Percentiles rank a stretch among this genome's conserved stretches.
These are phyloP conservation scores for Ptilonorhynchus violaceus DNA, from an alignment of 2,113 vertebrate genomes.

Conservation along the genomic window DNA sequence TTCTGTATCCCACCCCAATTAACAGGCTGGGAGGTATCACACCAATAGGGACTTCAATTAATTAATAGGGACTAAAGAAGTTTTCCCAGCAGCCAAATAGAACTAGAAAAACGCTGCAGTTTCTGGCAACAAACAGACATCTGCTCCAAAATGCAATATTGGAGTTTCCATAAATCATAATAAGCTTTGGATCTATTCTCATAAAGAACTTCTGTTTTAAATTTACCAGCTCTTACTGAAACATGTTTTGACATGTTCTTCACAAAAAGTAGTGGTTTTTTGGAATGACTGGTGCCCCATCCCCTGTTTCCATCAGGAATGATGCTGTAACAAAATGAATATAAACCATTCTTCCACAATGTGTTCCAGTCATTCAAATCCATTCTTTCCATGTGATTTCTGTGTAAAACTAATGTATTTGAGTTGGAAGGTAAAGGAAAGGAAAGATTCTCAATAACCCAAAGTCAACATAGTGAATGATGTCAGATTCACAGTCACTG, in stretches of 20 bases:
- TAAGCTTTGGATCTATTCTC: not conserved
- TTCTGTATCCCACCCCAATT: not conserved
- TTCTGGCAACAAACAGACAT: not conserved
- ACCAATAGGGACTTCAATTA: no score
- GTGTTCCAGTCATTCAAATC: not conserved
- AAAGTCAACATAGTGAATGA: constrained; percentile 51
- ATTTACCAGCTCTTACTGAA: not conserved
- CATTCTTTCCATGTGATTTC: not conserved
- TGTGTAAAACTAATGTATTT: not conserved
- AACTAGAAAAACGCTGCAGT: not conserved
- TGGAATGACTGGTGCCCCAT: not conserved
- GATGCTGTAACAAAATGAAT: not conserved
- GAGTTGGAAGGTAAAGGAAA: constrained; percentile 4
- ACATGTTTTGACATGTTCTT: not conserved
- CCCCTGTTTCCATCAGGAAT: not conserved
- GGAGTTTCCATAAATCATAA: not conserved
- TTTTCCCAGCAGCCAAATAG: not conserved
- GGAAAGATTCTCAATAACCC: constrained; percentile 21
- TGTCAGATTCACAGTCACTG: constrained; percentile 6
- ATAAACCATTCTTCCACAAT: not conserved
- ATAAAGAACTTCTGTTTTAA: not conserved
- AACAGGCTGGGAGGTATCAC: not conserved
- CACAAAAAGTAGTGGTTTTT: not conserved
- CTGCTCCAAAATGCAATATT: not conserved
- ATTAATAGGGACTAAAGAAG: not conserved